These are phyloP conservation scores for Cercopithecus neglectus DNA, from an alignment of 2,797 vertebrate species.

Conservation along the genomic window DNA sequence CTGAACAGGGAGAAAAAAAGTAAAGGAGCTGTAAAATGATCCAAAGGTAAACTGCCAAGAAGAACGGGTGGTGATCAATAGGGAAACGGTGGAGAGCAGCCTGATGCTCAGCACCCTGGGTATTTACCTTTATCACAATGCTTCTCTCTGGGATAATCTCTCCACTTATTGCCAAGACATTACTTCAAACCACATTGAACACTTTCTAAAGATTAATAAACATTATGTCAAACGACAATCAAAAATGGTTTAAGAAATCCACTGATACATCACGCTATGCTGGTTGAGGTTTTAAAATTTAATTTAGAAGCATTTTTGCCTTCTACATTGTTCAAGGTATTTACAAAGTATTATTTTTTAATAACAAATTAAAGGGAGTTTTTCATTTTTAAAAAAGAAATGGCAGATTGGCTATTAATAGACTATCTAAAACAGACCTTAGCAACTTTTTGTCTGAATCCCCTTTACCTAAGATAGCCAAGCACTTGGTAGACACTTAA, in stretches of 20 bases:
- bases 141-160: neutral
- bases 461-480: neutral
- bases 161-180: neutral
- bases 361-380: neutral
- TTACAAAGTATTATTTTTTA: conserved; percentile 35
- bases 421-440: neutral
- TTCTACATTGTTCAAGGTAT: neutral
- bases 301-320: neutral
- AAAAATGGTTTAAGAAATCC: neutral
- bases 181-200: neutral
- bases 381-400: neutral
- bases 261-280: neutral
- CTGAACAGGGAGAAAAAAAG: neutral
- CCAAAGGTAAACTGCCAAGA: neutral
- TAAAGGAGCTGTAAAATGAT: neutral
- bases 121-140: neutral
- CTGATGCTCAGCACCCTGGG: neutral
- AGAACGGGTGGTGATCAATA: neutral
- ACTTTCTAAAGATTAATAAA: neutral
- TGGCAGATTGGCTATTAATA: neutral
- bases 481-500: neutral
- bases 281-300: neutral
- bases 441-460: neutral
- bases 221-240: neutral
- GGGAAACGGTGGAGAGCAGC: neutral